A percentile compares a stretch with the other conserved stretches of the same genome.
Conservation (phyloP, 2,797 vertebrate genomes). For the Psittacula derbiana region DNA sequence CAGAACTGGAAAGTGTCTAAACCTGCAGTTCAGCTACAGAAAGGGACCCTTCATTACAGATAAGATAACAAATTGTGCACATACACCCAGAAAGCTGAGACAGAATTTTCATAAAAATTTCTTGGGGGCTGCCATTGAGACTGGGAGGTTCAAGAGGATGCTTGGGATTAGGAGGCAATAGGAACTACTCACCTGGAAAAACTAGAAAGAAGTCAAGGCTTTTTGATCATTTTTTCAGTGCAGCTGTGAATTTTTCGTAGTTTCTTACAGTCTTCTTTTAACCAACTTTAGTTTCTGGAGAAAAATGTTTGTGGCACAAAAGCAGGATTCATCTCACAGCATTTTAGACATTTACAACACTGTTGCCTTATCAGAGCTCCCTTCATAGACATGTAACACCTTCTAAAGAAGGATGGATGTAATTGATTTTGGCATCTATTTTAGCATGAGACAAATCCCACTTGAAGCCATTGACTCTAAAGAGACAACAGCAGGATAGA, state of each 20-base stretch:
- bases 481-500: neutral
- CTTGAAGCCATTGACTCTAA: neutral
- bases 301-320: neutral
- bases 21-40: neutral
- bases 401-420: neutral
- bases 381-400: fast-evolving
- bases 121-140: no score
- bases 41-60: neutral
- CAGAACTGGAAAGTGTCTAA: neutral
- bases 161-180: neutral
- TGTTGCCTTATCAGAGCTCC: neutral
- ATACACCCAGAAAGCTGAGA: neutral
- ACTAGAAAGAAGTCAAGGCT: neutral
- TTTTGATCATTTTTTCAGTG: neutral
- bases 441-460: neutral
- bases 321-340: neutral
- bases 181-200: neutral
- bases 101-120: neutral
- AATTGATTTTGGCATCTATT: neutral
- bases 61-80: neutral
- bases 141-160: neutral
- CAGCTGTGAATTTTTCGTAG: neutral
- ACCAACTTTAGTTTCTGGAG: neutral
- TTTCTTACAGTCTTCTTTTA: neutral
- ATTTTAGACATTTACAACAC: neutral